Percentiles rank a stretch among this genome's conserved stretches.
Conservation (phyloP, 2,113 vertebrate genomes). For the Gambusia holbrooki region DNA sequence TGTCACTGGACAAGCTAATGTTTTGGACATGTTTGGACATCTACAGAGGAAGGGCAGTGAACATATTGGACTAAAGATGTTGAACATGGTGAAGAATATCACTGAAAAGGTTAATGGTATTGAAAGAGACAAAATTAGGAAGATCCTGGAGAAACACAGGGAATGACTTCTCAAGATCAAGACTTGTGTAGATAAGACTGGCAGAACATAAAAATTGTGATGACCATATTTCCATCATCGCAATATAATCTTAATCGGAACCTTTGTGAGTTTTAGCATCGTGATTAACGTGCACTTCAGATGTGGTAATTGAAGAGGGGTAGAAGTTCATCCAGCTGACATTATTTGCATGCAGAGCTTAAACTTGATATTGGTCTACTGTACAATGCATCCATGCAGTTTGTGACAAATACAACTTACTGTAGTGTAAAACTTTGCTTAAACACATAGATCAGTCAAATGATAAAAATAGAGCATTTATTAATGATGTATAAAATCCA, state of each 20-base stretch:
- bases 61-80: background rate
- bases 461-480: background rate
- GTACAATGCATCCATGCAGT: background rate
- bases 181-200: too few species aligned
- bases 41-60: too few species aligned
- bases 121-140: background rate
- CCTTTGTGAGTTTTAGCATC: too few species aligned
- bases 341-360: background rate
- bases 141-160: too few species aligned
- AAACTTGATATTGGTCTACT: background rate
- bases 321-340: background rate
- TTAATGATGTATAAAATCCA: background rate
- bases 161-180: too few species aligned
- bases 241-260: too few species aligned
- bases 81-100: background rate
- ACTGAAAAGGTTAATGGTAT: background rate
- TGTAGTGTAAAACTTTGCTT: background rate
- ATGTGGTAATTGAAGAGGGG: too few species aligned
- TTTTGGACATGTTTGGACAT: too few species aligned
- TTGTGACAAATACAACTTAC: background rate
- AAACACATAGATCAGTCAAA: background rate
- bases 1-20: too few species aligned
- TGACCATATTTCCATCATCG: too few species aligned
- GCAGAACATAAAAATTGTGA: too few species aligned
- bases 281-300: too few species aligned